A percentile compares a stretch with the other conserved stretches of the same genome.
Conservation (phyloP, 2,113 vertebrate genomes). For the Microtus pennsylvanicus region DNA sequence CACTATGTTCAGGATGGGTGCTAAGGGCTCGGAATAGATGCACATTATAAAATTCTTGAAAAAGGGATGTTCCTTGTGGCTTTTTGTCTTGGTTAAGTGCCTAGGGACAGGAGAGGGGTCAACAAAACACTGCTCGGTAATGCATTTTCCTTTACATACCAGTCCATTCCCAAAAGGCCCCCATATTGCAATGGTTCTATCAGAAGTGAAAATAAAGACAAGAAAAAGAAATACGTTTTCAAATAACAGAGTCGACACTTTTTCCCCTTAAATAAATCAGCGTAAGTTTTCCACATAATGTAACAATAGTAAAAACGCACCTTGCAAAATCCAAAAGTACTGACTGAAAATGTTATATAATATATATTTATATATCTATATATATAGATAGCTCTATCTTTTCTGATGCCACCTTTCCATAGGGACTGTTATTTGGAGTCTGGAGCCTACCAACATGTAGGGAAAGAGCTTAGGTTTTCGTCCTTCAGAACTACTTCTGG, state of each 20-base stretch:
- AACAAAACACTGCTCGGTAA: constrained; percentile 64
- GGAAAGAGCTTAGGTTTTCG: constrained; percentile 59
- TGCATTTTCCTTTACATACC: constrained; percentile 53
- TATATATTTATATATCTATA: constrained; percentile 82
- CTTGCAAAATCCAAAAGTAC: constrained; percentile 82
- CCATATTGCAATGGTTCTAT: constrained; percentile 77
- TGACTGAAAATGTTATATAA: constrained; percentile 83
- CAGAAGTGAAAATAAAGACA: constrained; percentile 78
- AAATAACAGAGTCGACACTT: constrained; percentile 77
- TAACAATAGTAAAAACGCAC: constrained; percentile 83
- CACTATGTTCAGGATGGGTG: constrained; percentile 73
- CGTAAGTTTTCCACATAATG: constrained; percentile 80
- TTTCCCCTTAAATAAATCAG: constrained; percentile 86
- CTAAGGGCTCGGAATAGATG: constrained; percentile 82
- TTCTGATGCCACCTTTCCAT: constrained; percentile 70
- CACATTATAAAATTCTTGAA: constrained; percentile 70
- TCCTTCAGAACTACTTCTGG: constrained; percentile 71
- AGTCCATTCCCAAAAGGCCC: constrained; percentile 78
- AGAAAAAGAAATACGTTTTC: constrained; percentile 77
- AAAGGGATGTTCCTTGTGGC: constrained; percentile 62
- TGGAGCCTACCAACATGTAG: constrained; percentile 55
- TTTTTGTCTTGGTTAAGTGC: constrained; percentile 72
- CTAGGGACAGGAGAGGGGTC: constrained; percentile 68
- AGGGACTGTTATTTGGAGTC: constrained; percentile 71
- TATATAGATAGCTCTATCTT: constrained; percentile 74